Conservation (phyloP, 2,113 vertebrate species). For the Beaufortia kweichowensis region DNA sequence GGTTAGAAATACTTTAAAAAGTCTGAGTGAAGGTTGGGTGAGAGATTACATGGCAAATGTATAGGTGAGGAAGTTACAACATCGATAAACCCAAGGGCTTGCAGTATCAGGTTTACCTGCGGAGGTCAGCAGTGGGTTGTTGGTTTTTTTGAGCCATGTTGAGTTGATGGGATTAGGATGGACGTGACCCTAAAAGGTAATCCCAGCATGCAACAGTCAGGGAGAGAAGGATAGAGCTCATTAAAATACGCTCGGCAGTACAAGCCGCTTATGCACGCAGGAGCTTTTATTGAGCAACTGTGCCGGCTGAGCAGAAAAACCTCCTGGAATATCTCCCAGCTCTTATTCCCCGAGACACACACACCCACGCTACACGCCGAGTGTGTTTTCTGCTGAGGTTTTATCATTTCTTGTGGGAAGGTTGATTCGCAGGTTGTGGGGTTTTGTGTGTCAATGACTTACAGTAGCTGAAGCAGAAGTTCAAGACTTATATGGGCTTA, state of each 20-base stretch:
- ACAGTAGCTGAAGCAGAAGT: slow-evolving; percentile 7
- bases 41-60: background rate
- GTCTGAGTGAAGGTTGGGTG: background rate
- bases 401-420: slow-evolving; percentile 17
- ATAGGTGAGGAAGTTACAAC: background rate
- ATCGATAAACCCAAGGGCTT: background rate
- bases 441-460: slow-evolving; percentile 30
- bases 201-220: slow-evolving; percentile 51
- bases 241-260: slow-evolving; percentile 59
- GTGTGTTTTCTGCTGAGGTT: slow-evolving; percentile 8
- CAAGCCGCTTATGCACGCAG: slow-evolving; percentile 57
- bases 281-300: slow-evolving; percentile 39
- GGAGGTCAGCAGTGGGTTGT: slow-evolving; percentile 41
- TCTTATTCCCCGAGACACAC: background rate
- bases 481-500: background rate
- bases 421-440: slow-evolving; percentile 1
- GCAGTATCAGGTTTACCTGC: background rate
- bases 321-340: slow-evolving; percentile 40
- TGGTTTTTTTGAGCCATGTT: slow-evolving; percentile 39
- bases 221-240: slow-evolving; percentile 58
- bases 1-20: background rate
- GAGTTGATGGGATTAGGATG: slow-evolving; percentile 49
- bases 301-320: slow-evolving; percentile 41
- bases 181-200: slow-evolving; percentile 54
- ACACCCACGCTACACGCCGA: background rate